Evolutionary conservation across 2,888 invertebrate species (phyloP).

Genomic region (Himalopsyche japonica): DNA sequence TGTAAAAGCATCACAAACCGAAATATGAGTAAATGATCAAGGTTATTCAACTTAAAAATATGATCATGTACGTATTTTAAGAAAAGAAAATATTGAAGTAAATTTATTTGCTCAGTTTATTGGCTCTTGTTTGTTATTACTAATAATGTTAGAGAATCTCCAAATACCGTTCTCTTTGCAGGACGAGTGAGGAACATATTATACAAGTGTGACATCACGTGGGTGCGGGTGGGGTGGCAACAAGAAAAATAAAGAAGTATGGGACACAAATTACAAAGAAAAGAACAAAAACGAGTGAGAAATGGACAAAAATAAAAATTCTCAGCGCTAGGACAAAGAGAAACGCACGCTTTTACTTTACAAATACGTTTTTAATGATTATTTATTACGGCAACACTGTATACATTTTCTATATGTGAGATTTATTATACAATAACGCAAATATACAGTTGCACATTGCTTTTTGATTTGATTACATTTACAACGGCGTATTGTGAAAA

Average conservation of each 20-base stretch:
- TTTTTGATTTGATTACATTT: not conserved
- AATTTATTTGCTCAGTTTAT: too few relatives aligned
- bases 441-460: slow-evolving; percentile 17
- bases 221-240: not conserved
- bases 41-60: too few relatives aligned
- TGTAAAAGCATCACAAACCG: too few relatives aligned
- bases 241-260: not conserved
- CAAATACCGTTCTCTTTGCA: not conserved
- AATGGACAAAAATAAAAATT: slow-evolving; percentile 12
- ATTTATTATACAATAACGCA: slow-evolving; percentile 34
- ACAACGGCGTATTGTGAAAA: not conserved
- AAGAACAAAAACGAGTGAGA: not conserved
- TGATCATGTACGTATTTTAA: too few relatives aligned
- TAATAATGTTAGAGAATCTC: not conserved
- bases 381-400: slow-evolving; percentile 33
- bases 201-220: not conserved
- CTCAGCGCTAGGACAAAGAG: not conserved
- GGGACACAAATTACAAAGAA: slow-evolving; percentile 10
- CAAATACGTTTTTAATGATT: slow-evolving; percentile 40
- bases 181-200: not conserved
- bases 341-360: slow-evolving; percentile 25
- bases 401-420: slow-evolving; percentile 27
- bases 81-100: too few relatives aligned
- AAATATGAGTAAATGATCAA: too few relatives aligned
- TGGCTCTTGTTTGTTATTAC: too few relatives aligned